phyloP scores from a whole-genome alignment of 2,797 vertebrate species.

The Borostomias antarcticus region DNA sequence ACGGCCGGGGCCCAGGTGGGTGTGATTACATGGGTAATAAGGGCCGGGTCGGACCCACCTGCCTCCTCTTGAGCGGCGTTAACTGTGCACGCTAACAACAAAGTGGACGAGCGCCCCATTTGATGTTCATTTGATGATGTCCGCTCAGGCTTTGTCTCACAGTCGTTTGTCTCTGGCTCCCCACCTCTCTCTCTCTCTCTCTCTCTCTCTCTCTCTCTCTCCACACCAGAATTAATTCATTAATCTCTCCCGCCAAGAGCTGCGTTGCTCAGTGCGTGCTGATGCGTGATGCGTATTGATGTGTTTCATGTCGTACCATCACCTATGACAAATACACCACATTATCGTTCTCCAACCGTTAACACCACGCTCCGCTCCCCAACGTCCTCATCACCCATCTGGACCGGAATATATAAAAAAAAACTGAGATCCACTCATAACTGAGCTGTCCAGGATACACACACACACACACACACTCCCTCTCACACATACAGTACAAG shows the following conservation, averaged over 20 bases:
- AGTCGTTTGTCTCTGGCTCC: background rate
- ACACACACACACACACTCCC: background rate
- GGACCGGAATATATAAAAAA: background rate
- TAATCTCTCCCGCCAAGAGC: background rate
- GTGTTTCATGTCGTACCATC: background rate
- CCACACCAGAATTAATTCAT: conserved; percentile 11
- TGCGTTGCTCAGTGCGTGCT: conserved; percentile 8
- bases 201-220: background rate
- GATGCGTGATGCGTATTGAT: background rate
- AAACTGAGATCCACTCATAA: no score
- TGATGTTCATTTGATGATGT: background rate
- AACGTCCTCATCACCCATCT: background rate
- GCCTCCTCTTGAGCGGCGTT: conserved; percentile 68
- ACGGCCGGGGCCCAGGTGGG: conserved; percentile 72
- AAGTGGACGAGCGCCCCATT: background rate
- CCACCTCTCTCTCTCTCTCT: no score
- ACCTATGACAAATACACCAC: background rate
- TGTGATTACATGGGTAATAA: conserved; percentile 81
- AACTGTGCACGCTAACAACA: conserved; percentile 30
- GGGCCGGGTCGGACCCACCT: conserved; percentile 78
- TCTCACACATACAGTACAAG: conserved; percentile 7
- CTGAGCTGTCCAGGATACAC: background rate
- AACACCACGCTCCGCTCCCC: background rate
- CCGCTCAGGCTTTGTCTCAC: background rate
- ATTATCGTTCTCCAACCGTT: background rate